These are phyloP conservation scores for Pyxicephalus adspersus DNA, from an alignment of 2,113 vertebrate species.

Conservation along the genomic window DNA sequence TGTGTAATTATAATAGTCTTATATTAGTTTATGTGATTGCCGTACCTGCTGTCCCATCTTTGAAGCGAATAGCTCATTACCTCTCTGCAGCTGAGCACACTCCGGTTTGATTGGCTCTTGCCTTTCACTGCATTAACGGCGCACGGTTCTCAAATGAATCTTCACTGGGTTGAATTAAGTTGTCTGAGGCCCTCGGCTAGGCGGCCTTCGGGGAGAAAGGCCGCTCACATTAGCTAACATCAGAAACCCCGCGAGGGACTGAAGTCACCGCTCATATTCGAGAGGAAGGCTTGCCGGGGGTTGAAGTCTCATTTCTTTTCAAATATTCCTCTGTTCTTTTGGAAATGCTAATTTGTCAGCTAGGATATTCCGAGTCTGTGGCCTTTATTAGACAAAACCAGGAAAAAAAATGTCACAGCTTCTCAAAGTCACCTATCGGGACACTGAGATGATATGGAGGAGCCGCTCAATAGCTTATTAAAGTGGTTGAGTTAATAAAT, in stretches of 20 bases:
- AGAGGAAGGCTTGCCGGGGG: no score
- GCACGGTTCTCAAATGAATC: slow-evolving; percentile 23
- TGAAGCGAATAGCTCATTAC: slow-evolving; percentile 49
- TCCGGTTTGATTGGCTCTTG: slow-evolving; percentile 21
- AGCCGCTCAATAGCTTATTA: not conserved
- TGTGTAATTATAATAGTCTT: slow-evolving; percentile 43
- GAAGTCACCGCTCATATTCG: no score
- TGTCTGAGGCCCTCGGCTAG: slow-evolving; percentile 16
- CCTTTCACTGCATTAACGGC: slow-evolving; percentile 28
- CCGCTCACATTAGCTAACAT: slow-evolving; percentile 14
- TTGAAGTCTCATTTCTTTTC: slow-evolving; percentile 3
- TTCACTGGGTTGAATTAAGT: slow-evolving; percentile 36
- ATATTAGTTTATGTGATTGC: slow-evolving; percentile 46
- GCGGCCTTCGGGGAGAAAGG: slow-evolving; percentile 29
- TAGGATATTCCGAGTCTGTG: not conserved
- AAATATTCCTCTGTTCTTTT: not conserved
- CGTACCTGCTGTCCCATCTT: slow-evolving; percentile 49
- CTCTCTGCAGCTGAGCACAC: slow-evolving; percentile 21
- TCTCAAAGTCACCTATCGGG: not conserved
- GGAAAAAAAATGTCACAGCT: not conserved
- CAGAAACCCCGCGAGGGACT: slow-evolving; percentile 9
- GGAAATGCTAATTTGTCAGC: not conserved
- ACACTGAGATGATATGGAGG: not conserved
- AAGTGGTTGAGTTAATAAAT: not conserved
- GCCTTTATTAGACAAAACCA: not conserved